Evolutionary conservation across 2,113 vertebrate genomes (phyloP).

Genomic region (Leiothrix lutea): DNA sequence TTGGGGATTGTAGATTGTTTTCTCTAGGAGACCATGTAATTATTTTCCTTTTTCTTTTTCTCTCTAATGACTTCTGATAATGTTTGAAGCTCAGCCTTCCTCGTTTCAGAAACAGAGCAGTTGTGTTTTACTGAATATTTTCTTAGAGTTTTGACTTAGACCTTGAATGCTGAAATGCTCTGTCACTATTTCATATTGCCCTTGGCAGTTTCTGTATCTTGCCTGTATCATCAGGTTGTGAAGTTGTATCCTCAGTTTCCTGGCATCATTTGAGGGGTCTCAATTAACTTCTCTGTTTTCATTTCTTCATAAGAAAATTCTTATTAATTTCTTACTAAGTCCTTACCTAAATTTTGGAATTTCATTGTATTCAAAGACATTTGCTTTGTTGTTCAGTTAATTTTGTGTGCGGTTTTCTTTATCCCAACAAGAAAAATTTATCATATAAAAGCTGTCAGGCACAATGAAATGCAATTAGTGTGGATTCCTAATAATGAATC

Average conservation of each 20-base stretch:
- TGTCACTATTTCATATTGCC: not conserved
- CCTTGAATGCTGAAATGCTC: not conserved
- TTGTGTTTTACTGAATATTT: not conserved
- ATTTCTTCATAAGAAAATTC: not conserved
- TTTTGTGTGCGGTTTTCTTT: not conserved
- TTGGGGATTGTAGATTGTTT: not conserved
- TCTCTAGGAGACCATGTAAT: no score
- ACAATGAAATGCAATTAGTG: not conserved
- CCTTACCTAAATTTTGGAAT: not conserved
- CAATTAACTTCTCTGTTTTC: not conserved
- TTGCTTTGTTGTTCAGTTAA: not conserved
- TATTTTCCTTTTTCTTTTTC: not conserved
- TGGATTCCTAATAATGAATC: not conserved
- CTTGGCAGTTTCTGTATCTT: not conserved
- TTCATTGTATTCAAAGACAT: not conserved
- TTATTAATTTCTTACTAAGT: not conserved
- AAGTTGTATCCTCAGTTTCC: not conserved
- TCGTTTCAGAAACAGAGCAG: not conserved
- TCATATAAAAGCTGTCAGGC: not conserved
- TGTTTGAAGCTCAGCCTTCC: not conserved
- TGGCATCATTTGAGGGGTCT: not conserved
- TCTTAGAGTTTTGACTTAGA: not conserved
- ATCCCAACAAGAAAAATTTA: not conserved
- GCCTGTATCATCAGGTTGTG: not conserved
- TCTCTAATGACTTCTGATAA: not conserved